Percentiles rank a stretch among this genome's conserved stretches.
Conservation (phyloP, 2,888 invertebrate species). For the Icerya purchasi region DNA sequence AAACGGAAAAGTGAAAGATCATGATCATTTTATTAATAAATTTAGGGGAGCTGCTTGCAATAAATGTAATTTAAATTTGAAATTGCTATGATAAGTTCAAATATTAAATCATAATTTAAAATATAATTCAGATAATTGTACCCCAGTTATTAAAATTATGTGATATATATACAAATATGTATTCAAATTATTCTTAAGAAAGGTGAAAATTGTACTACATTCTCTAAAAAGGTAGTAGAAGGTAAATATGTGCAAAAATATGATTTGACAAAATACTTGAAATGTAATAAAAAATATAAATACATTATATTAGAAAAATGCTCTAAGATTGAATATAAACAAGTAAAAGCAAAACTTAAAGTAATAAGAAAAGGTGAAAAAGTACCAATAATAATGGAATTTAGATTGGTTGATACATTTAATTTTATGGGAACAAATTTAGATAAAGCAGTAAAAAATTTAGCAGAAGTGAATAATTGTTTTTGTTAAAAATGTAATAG, state of each 20-base stretch:
- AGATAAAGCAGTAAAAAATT: slow-evolving; percentile 4
- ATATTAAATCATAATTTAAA: slow-evolving; percentile 22
- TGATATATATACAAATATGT: slow-evolving; percentile 1
- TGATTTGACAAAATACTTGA: slow-evolving; percentile 3
- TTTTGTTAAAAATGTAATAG: slow-evolving; percentile 3
- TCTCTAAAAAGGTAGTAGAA: background rate
- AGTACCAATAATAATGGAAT: slow-evolving; percentile 2
- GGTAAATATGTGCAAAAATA: slow-evolving; percentile 3
- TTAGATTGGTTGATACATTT: slow-evolving; percentile 4
- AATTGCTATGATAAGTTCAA: too few species aligned
- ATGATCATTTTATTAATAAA: too few species aligned
- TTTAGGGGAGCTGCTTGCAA: too few species aligned
- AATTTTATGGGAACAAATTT: slow-evolving; percentile 3
- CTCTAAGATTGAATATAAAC: slow-evolving; percentile 1
- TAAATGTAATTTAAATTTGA: too few species aligned
- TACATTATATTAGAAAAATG: slow-evolving; percentile 3
- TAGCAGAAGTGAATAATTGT: slow-evolving; percentile 4
- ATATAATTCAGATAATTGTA: slow-evolving; percentile 1
- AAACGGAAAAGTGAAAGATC: too few species aligned
- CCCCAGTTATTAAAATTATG: background rate
- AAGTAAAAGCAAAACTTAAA: slow-evolving; percentile 2
- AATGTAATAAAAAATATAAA: slow-evolving; percentile 4
- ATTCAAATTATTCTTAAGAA: slow-evolving; percentile 1
- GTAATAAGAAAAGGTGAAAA: slow-evolving; percentile 1
- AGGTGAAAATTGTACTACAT: slow-evolving; percentile 1